Evolutionary conservation across 2,797 vertebrate genomes (phyloP), one percentile per base, ranked within the genome.

Genomic region (Chaetophractus vellerosus): DNA sequence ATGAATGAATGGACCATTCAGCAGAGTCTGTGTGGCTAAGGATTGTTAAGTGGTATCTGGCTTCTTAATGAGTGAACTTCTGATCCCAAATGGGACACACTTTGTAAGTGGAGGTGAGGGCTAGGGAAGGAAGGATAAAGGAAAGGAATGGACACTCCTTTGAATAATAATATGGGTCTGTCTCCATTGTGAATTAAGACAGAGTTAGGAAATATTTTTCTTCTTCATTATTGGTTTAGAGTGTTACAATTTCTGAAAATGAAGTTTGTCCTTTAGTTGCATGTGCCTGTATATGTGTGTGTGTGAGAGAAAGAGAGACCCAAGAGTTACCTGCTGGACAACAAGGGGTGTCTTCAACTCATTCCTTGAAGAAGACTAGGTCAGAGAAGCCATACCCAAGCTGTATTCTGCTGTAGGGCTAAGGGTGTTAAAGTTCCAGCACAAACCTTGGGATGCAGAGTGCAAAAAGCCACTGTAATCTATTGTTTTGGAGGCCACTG

Each of bases 61-160:
- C 18, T 91, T 91, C 33, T 36, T 88, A 41, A 82, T 52, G 48
- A 48, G 12, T 55, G 24, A 87, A 24, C 88, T 93, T 97, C 36
- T 76, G 59, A 92, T 72, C 14, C 50, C 36, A 78, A 72, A 9
- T 69, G 50, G 23, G 48, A 81, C 61, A 92, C 21, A 84, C 75
- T 80, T 90, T 71, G 2, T 72, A 82, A 61, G 38, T 87, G 55
- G 50, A 41, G 2, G 19, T 24, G 41, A 78, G 9, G n/a, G 10
- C 8, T 83, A 83, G 28, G 14, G 18, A 89, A 66, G n/a, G 33
- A 81, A 89, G 41, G 18, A 59, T 21, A 84, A 80, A 95, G 18
- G 45, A 31, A 84, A 88, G 26, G 26, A 69, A 88, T 52, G 28
- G 57, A 33, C 10, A 64, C 5, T 41, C 8, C 15, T 75, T 6